Percentiles rank a stretch among this genome's conserved stretches.
These are phyloP conservation scores for Cosmia pyralina DNA, from an alignment of 2,888 invertebrate genomes.

Conservation along the genomic window DNA sequence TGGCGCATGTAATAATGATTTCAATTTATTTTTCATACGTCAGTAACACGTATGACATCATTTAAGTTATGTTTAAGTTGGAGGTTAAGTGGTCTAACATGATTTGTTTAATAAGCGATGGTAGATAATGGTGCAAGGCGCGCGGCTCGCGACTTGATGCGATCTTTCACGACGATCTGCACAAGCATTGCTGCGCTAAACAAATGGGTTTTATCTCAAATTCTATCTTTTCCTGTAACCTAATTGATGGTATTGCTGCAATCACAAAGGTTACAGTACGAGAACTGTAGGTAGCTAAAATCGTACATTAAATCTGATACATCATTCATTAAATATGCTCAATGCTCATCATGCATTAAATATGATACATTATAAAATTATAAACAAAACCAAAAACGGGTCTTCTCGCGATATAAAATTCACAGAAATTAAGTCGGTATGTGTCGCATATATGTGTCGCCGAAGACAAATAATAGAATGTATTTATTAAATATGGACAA, in stretches of 20 bases:
- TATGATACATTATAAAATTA: background rate
- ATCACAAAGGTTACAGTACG: conserved; percentile 37
- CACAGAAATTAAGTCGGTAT: background rate
- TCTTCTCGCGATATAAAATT: no score
- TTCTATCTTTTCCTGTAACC: conserved; percentile 62
- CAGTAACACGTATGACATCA: conserved; percentile 51
- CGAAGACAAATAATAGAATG: background rate
- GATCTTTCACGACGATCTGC: conserved; percentile 61
- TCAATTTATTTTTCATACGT: conserved; percentile 35
- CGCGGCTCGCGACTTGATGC: conserved; percentile 43
- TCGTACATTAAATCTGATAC: background rate
- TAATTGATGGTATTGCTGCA: conserved; percentile 46
- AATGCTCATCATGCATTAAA: background rate
- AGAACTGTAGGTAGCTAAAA: conserved; percentile 25
- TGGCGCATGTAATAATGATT: conserved; percentile 14
- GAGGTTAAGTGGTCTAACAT: conserved; percentile 52
- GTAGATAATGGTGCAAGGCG: conserved; percentile 46
- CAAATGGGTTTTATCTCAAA: conserved; percentile 57
- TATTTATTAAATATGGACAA: background rate
- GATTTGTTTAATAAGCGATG: conserved; percentile 58
- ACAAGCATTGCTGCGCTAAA: conserved; percentile 49
- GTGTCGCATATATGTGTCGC: no score
- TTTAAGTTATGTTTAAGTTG: conserved; percentile 17
- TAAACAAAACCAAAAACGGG: no score
- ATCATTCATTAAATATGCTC: no score